Percentiles rank a stretch among this genome's conserved stretches.
phyloP scores from a whole-genome alignment of 1,140 invertebrate genomes.

The Hycleus cichorii region DNA sequence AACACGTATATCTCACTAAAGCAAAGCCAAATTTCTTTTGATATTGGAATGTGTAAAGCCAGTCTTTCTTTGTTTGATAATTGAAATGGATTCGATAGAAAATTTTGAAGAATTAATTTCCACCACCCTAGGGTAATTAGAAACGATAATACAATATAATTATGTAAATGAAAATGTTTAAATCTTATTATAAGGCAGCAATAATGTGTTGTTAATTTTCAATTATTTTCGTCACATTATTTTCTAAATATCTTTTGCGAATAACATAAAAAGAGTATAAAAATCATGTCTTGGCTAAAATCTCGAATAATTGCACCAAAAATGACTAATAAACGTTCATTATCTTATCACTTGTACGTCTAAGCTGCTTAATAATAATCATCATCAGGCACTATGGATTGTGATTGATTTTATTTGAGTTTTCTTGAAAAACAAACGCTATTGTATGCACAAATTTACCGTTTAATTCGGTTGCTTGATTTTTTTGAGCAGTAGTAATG shows the following conservation, averaged over 20 bases:
- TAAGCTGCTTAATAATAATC: slow-evolving; percentile 14
- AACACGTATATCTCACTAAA: not conserved
- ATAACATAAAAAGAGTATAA: not conserved
- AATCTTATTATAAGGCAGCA: slow-evolving; percentile 9
- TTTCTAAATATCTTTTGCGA: not conserved
- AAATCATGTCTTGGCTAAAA: not conserved
- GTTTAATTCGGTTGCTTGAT: too few relatives aligned
- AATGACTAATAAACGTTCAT: slow-evolving; percentile 20
- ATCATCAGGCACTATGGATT: slow-evolving; percentile 24
- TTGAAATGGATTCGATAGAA: not conserved
- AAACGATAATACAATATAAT: too few relatives aligned
- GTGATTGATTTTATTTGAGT: slow-evolving; percentile 14
- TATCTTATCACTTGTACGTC: slow-evolving; percentile 22
- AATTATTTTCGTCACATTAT: not conserved
- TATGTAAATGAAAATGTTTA: too few relatives aligned
- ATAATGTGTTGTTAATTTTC: not conserved
- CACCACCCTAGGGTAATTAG: slow-evolving; percentile 1
- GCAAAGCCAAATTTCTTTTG: slow-evolving; percentile 6
- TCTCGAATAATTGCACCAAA: slow-evolving; percentile 17
- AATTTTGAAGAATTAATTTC: not conserved
- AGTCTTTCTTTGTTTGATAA: not conserved
- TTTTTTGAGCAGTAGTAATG: too few relatives aligned
- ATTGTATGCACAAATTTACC: too few relatives aligned
- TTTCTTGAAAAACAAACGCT: too few relatives aligned
- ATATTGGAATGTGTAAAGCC: slow-evolving; percentile 12